These are phyloP conservation scores for Telmatherina bonti DNA, from an alignment of 2,797 vertebrate species.

Conservation along the genomic window DNA sequence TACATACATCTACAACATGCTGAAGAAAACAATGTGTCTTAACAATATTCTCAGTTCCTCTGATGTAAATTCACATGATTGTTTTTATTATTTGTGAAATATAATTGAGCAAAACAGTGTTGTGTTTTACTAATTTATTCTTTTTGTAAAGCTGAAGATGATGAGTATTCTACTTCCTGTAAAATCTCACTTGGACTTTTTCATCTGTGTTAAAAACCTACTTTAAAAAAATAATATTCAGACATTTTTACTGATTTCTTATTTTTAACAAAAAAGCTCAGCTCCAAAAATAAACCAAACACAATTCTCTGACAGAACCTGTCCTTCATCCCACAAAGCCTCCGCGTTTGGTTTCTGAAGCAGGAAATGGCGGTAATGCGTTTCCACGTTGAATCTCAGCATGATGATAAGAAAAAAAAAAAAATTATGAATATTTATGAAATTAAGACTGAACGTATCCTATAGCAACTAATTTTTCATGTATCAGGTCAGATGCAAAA, in stretches of 20 bases:
- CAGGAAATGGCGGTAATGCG: constrained; percentile 5
- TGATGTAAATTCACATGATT: constrained; percentile 1
- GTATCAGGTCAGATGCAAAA: constrained; percentile 31
- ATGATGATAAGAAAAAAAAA: constrained; percentile 22
- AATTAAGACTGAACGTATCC: constrained; percentile 55
- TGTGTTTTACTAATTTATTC: constrained; percentile 8
- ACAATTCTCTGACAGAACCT: not conserved
- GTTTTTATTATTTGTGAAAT: not conserved
- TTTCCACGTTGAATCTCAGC: constrained; percentile 1
- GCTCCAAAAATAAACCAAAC: not conserved
- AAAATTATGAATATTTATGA: constrained; percentile 45
- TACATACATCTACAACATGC: constrained; percentile 10
- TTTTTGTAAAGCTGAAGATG: not conserved
- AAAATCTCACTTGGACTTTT: constrained; percentile 1
- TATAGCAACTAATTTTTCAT: constrained; percentile 30
- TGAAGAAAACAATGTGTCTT: constrained; percentile 6
- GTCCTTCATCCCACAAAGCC: not conserved
- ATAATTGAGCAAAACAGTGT: not conserved
- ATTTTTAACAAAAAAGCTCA: not conserved
- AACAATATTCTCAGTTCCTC: not conserved
- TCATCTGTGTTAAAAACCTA: not conserved
- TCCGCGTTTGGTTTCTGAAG: constrained; percentile 6
- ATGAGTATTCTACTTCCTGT: not conserved
- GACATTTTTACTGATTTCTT: constrained; percentile 7
- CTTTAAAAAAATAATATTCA: not conserved